Base-by-base conservation (phyloP, 1,140 invertebrate species). In the Anoplolepis gracilipes region DNA sequence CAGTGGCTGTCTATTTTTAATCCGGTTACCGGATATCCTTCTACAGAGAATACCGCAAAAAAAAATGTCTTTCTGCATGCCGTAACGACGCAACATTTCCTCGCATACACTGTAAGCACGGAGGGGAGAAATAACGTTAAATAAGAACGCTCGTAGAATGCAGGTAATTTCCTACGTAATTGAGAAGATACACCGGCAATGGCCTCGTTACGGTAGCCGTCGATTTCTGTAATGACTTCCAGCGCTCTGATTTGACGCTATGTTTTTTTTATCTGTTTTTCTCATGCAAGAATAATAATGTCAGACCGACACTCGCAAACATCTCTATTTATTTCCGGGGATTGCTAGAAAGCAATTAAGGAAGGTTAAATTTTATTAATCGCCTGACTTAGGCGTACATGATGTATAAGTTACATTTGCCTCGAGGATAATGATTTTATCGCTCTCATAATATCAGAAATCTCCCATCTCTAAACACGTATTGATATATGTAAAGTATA, bases 151-250 rank as follows among this genome's bases (percentile, higher is more conserved):
- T 46, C 49, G 46, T 25, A n/a, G 61, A 73, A 73, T 73, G 59
- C 28, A 69, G 64, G 84, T 64, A 76, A 84, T 90, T 90, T 90
- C 78, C 86, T 88, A 84, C 61, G 75, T 90, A 87, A 90, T 85
- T 75, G 81, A 88, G 84, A 90, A 90, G 86, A 90, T 75, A 61
- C 78, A 65, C 75, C 88, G 86, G 86, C 86, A 88, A 88, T 90
- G 86, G 86, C 86, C 84, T 90, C 86, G 62, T 90, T 90, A 86
- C 77, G 69, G 69, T 59, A 49, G 19, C 10, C 86, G 30, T 75
- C 78, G 84, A 90, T 90, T 90, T 90, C 89, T 86, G 86, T 30
- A 67, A 87, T 76, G 72, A 84, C 86, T 90, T 90, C 75, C 88
- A 84, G 86, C 82, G 73, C 82, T 69, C 81, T 49, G 81, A 86